Base-by-base conservation (phyloP, 2,797 vertebrate genomes). In the Hydrocynus forskahlii region DNA sequence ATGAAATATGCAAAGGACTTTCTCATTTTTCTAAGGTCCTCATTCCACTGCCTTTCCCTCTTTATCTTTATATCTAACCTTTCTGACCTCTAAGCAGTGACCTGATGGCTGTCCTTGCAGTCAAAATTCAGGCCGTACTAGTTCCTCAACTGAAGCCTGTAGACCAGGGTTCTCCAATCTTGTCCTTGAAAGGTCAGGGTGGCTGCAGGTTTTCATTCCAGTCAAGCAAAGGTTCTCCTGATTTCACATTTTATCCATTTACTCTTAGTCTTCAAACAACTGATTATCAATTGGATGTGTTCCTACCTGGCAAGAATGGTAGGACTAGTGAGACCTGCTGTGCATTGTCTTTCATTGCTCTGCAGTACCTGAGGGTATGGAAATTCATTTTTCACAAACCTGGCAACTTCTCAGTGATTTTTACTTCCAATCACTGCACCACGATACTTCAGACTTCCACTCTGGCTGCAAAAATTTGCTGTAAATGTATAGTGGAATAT, bases 1-100 rank as follows among this genome's bases (percentile, higher is more conserved):
- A 72, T 52, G 7, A 72, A 55, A 35, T 55, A 48, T 45, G 67
- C 67, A 69, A 69, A 23, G 21, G 16, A 8, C 21, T 62, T 62
- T 67, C 64, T 67, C 64, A 59, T 63, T 54, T 71, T 38, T n/a
- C 4, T 7, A 25, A 5, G 10, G 4, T 40, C 54, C 17, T 66
- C 59, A 66, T 43, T 45, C n/a, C 16, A 25, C 16, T 43, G 6
- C 5, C 10, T 52, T 29, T 14, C 25, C 23, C 25, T 62, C 60
- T 29, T 38, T 43, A 29, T 69, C 23, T 79, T 40, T 35, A 40
- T 5, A 68, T n/a, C 7, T 52, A 21, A 71, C 13, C n/a, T 66
- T 38, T 59, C 50, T 74, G 71, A 67, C 50, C 50, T 14, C 62
- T 19, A 25, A 10, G 13, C 9, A 35, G 21, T 17, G 19, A 38